A percentile compares a stretch with the other conserved stretches of the same genome.
phyloP scores from a whole-genome alignment of 2,113 vertebrate species.

The Cavia porcellus region DNA sequence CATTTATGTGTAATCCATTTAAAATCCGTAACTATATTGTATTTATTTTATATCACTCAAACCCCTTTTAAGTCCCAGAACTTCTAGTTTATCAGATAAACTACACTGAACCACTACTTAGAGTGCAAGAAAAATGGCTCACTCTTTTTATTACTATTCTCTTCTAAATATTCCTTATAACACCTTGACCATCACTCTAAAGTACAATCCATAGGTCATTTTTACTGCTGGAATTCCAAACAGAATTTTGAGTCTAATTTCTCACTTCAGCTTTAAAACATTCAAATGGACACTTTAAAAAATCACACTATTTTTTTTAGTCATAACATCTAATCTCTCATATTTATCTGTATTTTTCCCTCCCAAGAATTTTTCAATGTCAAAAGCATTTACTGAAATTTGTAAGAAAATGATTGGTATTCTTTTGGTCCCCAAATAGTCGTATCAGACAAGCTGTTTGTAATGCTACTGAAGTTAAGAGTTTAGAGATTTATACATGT shows the following conservation, averaged over 20 bases:
- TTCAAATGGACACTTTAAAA: background rate
- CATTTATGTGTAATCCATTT: slow-evolving; percentile 39
- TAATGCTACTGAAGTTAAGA: background rate
- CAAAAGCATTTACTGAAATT: slow-evolving; percentile 25
- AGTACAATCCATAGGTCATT: background rate
- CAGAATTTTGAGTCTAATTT: slow-evolving; percentile 48
- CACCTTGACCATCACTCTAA: background rate
- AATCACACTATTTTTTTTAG: background rate
- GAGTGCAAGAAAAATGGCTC: slow-evolving; percentile 9
- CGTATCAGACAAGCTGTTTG: background rate
- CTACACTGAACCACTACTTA: background rate
- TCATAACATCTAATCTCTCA: background rate
- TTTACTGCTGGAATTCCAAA: slow-evolving; percentile 25
- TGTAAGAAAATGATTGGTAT: slow-evolving; percentile 15
- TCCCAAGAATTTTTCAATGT: background rate
- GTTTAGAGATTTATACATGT: background rate
- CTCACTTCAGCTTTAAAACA: slow-evolving; percentile 43
- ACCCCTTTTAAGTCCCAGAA: background rate
- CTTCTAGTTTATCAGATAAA: slow-evolving; percentile 23
- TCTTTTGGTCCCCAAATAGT: background rate
- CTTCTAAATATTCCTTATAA: background rate
- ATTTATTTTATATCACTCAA: slow-evolving; percentile 63
- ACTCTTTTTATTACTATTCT: background rate
- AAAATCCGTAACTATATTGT: slow-evolving; percentile 23
- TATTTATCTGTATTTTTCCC: background rate